phyloP scores from a whole-genome alignment of 1,140 invertebrate species.

The Drosophila ananassae region DNA sequence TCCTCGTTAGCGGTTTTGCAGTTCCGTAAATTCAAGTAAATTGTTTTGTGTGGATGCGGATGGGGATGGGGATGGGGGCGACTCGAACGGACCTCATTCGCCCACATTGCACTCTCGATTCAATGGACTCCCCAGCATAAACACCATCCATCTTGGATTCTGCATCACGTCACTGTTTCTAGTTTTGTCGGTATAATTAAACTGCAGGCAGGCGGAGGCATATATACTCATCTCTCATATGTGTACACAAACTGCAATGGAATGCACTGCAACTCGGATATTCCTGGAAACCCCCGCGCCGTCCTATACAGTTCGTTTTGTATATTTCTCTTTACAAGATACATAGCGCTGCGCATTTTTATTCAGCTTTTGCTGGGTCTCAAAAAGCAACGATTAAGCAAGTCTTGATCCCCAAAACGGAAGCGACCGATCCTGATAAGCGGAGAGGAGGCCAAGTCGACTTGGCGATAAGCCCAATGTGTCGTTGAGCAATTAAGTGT shows the following conservation, averaged over 20 bases:
- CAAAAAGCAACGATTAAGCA: slow-evolving; percentile 65
- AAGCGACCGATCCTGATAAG: slow-evolving; percentile 66
- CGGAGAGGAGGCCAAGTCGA: slow-evolving; percentile 42
- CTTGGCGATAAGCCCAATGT: slow-evolving; percentile 54
- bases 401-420: slow-evolving; percentile 65
- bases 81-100: slow-evolving; percentile 1
- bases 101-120: slow-evolving; percentile 5
- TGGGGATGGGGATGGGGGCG: not conserved
- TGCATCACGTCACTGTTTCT: slow-evolving; percentile 75
- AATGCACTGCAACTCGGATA: slow-evolving; percentile 44
- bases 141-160: slow-evolving; percentile 33
- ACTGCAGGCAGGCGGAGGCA: slow-evolving; percentile 58
- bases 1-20: slow-evolving; percentile 22
- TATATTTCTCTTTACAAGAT: slow-evolving; percentile 23
- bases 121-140: slow-evolving; percentile 27
- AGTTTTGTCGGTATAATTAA: slow-evolving; percentile 72
- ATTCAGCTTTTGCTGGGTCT: slow-evolving; percentile 3
- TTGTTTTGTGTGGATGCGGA: slow-evolving; percentile 18
- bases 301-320: not conserved
- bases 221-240: slow-evolving; percentile 3
- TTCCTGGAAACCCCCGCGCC: slow-evolving; percentile 36
- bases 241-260: slow-evolving; percentile 28
- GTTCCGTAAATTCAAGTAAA: slow-evolving; percentile 55
- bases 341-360: slow-evolving; percentile 25
- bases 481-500: slow-evolving; percentile 62